Base-by-base conservation (phyloP, 2,113 vertebrate genomes). In the Rafetus swinhoei region DNA sequence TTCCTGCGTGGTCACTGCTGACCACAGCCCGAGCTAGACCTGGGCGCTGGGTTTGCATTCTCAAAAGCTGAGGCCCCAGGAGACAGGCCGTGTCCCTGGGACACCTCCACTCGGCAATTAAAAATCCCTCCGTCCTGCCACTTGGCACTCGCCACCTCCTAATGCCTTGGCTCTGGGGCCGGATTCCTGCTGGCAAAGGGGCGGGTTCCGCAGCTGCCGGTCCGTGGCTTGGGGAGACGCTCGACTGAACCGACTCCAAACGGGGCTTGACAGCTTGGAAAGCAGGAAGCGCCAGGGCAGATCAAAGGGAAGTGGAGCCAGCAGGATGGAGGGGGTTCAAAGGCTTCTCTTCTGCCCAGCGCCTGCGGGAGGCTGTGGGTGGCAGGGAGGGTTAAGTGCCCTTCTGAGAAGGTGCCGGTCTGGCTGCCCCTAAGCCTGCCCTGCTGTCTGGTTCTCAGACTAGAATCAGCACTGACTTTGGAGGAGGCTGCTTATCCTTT, bases 1-100 rank as follows among this genome's bases (percentile, higher is more conserved):
- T 93, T 90, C 92, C 52, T 1, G 32, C 21, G 12, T 59, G 87
- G 96, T 92, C 94, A 93, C 91, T 90, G 0, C 94, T 84, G 21
- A 83, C 93, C 81, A 0, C 83, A 35, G 96, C 96, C 95, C 95
- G 95, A 95, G 85, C 94, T 5, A 72, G 96, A 93, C 92, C 82
- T 21, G 79, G 91, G 80, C 74, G 82, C 82, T 93, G 95, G 84
- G 53, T 50, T 32, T 81, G 53, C 69, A 92, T 95, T 92, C 94
- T 92, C 96, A 65, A 85, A 89, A 86, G 32, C 91, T 15, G 14
- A 4, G 6, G n/a, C 9, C 14, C 56, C 14, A 52, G 32, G 60
- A 54, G 39, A 27, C 18, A 92, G 89, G 29, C 27, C 91, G 69
- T 79, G 79, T 84, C 89, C 6, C 86, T 94, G 95, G 96, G 86